These are phyloP conservation scores for Drymonia ruficornis DNA, from an alignment of 2,888 invertebrate genomes.

Conservation along the genomic window DNA sequence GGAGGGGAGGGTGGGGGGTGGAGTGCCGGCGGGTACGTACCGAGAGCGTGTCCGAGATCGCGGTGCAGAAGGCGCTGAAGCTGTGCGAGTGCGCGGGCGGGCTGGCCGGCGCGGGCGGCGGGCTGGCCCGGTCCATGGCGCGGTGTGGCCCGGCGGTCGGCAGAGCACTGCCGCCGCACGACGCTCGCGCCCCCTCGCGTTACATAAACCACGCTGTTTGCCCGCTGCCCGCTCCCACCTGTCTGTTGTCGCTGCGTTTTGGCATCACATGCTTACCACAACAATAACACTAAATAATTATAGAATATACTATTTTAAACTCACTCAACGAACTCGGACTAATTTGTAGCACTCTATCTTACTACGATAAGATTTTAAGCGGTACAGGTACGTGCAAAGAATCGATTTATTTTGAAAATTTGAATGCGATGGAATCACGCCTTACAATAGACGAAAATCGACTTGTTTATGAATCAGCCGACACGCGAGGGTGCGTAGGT, in stretches of 20 bases:
- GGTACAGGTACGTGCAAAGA: conserved; percentile 23
- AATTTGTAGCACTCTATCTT: conserved; percentile 62
- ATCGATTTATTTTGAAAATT: conserved; percentile 2
- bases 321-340: conserved; percentile 59
- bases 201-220: conserved; percentile 69
- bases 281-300: conserved; percentile 82
- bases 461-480: no score
- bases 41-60: conserved; percentile 80
- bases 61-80: conserved; percentile 82
- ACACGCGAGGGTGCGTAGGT: not conserved
- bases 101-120: conserved; percentile 56
- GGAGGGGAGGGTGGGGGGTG: conserved; percentile 31
- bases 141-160: conserved; percentile 64
- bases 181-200: conserved; percentile 61
- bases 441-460: no score
- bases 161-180: conserved; percentile 70
- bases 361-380: conserved; percentile 39
- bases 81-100: conserved; percentile 63
- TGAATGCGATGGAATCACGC: not conserved
- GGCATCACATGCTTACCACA: conserved; percentile 76
- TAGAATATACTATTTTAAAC: conserved; percentile 72
- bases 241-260: conserved; percentile 77
- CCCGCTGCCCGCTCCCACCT: conserved; percentile 77
- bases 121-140: conserved; percentile 71
- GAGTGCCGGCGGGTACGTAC: conserved; percentile 63